Percentiles rank a stretch among this genome's conserved stretches.
phyloP scores from a whole-genome alignment of 2,888 invertebrate genomes.

The Netelia inedita region DNA sequence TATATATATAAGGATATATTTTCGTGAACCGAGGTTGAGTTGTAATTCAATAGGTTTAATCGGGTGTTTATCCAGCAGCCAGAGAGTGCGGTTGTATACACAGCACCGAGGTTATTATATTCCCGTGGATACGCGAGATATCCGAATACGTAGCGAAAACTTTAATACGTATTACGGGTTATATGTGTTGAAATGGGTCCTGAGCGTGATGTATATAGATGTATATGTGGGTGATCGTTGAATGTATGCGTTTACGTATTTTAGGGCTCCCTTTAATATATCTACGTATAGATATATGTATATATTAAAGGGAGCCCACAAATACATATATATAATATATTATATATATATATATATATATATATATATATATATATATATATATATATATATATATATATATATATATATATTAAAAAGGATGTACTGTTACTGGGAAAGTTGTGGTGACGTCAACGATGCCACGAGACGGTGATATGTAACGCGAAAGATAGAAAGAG shows the following conservation, averaged over 20 bases:
- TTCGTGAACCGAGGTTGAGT: background rate
- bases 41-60: slow-evolving; percentile 18
- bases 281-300: too few species aligned
- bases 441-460: slow-evolving; percentile 45
- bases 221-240: too few species aligned
- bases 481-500: slow-evolving; percentile 42
- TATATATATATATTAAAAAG: background rate
- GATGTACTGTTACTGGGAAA: slow-evolving; percentile 37
- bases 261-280: background rate
- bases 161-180: background rate
- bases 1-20: slow-evolving; percentile 14
- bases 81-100: background rate
- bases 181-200: background rate
- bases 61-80: slow-evolving; percentile 19
- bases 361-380: too few species aligned
- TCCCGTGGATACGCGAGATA: too few species aligned
- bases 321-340: background rate
- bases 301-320: background rate
- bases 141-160: background rate
- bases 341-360: background rate
- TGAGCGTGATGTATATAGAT: too few species aligned
- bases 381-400: background rate
- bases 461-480: slow-evolving; percentile 34
- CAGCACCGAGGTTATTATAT: background rate
- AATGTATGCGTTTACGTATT: background rate